Evolutionary conservation across 1,140 invertebrate species (phyloP).

Genomic region (Chymomyza costata): DNA sequence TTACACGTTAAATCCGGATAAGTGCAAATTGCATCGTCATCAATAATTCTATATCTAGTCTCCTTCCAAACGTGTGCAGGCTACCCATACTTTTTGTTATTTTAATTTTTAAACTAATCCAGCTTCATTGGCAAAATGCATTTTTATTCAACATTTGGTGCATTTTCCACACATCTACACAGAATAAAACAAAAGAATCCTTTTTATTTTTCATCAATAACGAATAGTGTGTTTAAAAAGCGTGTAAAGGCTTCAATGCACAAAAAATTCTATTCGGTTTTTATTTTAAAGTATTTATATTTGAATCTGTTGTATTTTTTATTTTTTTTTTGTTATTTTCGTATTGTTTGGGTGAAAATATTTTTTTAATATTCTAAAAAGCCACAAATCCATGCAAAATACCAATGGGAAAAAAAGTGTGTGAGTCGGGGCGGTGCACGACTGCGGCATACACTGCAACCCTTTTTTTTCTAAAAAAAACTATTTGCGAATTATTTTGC

Average conservation of each 20-base stretch:
- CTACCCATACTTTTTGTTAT: too few relatives aligned
- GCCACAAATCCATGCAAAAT: conserved; percentile 66
- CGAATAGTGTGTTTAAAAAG: conserved; percentile 60
- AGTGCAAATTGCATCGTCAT: too few relatives aligned
- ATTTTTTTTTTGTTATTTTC: background rate
- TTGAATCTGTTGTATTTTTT: conserved; percentile 2
- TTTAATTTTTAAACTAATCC: conserved; percentile 22
- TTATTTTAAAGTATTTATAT: too few relatives aligned
- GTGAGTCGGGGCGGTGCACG: too few relatives aligned
- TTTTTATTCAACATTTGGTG: conserved; percentile 39
- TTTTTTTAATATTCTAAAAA: conserved; percentile 72
- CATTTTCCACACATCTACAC: conserved; percentile 14
- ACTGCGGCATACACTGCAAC: too few relatives aligned
- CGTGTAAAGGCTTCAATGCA: conserved; percentile 50
- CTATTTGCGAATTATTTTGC: conserved; percentile 14
- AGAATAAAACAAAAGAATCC: conserved; percentile 13
- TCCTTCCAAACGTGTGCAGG: too few relatives aligned
- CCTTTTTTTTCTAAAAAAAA: too few relatives aligned
- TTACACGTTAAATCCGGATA: too few relatives aligned
- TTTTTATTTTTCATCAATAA: conserved; percentile 58
- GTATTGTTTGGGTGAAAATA: conserved; percentile 36
- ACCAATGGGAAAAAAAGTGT: too few relatives aligned
- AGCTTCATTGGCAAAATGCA: conserved; percentile 7
- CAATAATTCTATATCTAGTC: too few relatives aligned
- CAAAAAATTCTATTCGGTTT: too few relatives aligned